A percentile compares a stretch with the other conserved stretches of the same genome.
phyloP scores from a whole-genome alignment of 64 coral and sea anemone genomes.

The Montipora sp. region DNA sequence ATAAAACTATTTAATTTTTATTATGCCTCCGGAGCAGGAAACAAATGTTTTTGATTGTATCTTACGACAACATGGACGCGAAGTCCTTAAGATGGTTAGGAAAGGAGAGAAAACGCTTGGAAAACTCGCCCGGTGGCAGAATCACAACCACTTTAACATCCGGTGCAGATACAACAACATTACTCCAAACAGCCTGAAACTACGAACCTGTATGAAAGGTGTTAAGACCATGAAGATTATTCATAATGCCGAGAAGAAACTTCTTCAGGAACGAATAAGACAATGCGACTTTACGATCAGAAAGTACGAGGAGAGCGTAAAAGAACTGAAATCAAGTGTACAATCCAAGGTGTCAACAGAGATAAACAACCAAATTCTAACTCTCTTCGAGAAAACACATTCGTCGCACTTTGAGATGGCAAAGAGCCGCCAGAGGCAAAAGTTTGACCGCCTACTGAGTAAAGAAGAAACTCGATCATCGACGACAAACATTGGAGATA shows the following conservation, averaged over 20 bases:
- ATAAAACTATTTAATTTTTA: too few species aligned
- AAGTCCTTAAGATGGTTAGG: too few species aligned
- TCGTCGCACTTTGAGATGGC: conserved; percentile 47
- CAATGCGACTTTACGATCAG: conserved; percentile 59
- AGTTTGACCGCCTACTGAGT: too few species aligned
- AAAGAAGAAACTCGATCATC: too few species aligned
- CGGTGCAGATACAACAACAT: conserved; percentile 45
- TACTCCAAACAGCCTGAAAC: conserved; percentile 58
- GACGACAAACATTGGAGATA: too few species aligned
- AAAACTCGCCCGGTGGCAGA: too few species aligned
- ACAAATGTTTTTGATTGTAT: too few species aligned
- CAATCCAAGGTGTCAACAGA: conserved; percentile 28
- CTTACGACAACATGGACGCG: too few species aligned
- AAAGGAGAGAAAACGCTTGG: too few species aligned
- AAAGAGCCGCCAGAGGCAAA: not conserved
- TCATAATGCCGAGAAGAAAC: conserved; percentile 60
- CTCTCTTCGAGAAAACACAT: not conserved
- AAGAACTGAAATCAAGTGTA: conserved; percentile 10
- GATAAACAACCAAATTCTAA: conserved; percentile 41
- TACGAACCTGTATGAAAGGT: conserved; percentile 58
- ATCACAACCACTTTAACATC: conserved; percentile 14
- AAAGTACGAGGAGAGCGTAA: conserved; percentile 54
- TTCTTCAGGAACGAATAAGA: conserved; percentile 61
- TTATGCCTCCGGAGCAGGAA: too few species aligned
- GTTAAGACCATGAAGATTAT: conserved; percentile 65